A percentile compares a stretch with the other conserved stretches of the same genome.
phyloP scores from a whole-genome alignment of 2,113 vertebrate genomes.

The Leptobrachium ailaonicum region DNA sequence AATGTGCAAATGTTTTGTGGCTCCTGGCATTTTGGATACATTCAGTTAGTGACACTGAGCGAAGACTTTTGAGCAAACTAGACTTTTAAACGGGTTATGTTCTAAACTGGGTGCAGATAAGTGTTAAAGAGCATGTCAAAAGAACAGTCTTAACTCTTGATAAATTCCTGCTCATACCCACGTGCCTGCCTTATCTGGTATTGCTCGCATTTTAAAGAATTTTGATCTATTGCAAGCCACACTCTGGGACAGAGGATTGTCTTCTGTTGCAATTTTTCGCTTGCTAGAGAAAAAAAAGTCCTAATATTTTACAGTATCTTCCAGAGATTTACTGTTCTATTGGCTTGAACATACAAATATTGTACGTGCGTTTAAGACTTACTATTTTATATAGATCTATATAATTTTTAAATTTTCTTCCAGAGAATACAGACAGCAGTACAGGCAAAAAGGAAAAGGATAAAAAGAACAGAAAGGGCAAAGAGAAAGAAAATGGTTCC shows the following conservation, averaged over 20 bases:
- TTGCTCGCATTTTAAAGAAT: no score
- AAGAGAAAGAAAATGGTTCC: slow-evolving; percentile 98
- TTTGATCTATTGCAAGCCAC: slow-evolving; percentile 68
- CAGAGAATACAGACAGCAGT: slow-evolving; percentile 84
- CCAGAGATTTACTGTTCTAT: slow-evolving; percentile 70
- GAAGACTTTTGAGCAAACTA: no score
- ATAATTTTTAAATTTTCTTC: background rate
- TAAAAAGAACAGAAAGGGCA: slow-evolving; percentile 93
- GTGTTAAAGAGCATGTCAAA: no score
- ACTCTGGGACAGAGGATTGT: slow-evolving; percentile 73
- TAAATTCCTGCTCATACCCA: no score
- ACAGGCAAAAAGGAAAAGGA: slow-evolving; percentile 95
- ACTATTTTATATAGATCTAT: background rate
- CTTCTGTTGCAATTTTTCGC: slow-evolving; percentile 75
- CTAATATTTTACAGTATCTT: slow-evolving; percentile 72
- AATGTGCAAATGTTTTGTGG: no score
- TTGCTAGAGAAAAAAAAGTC: slow-evolving; percentile 72
- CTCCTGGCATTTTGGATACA: no score
- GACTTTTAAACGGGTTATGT: no score
- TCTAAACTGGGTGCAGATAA: no score
- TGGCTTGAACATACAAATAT: slow-evolving; percentile 62
- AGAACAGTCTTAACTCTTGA: no score
- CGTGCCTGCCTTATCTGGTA: no score
- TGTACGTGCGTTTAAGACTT: background rate
- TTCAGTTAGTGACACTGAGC: no score